A percentile compares a stretch with the other conserved stretches of the same genome.
Evolutionary conservation across 2,888 invertebrate species (phyloP).

Genomic region (Dasypogon diadema): DNA sequence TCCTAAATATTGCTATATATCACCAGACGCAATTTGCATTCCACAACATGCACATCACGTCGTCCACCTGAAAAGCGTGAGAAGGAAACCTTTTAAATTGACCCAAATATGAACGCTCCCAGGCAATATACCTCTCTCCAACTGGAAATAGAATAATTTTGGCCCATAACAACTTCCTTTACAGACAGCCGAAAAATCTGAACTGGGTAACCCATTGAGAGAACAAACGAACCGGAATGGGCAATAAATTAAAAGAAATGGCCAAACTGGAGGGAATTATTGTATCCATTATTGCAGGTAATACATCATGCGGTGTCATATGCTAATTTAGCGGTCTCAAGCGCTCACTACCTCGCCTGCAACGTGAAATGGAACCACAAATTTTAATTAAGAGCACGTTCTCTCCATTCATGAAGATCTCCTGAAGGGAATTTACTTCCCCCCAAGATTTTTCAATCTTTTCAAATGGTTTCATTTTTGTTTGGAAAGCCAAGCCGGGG

Average conservation of each 20-base stretch:
- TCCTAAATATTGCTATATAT: too few relatives aligned
- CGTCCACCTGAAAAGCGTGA: too few relatives aligned
- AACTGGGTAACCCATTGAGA: conserved; percentile 8
- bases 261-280: conserved; percentile 43
- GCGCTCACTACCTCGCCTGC: too few relatives aligned
- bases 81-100: background rate
- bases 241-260: conserved; percentile 46
- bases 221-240: conserved; percentile 36
- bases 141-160: conserved; percentile 5
- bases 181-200: background rate
- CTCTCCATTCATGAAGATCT: conserved; percentile 19
- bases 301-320: conserved; percentile 48
- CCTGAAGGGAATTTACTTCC: conserved; percentile 12
- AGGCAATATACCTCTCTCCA: conserved; percentile 2
- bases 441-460: conserved; percentile 27
- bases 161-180: conserved; percentile 31
- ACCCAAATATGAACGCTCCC: background rate
- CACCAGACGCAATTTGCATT: too few relatives aligned
- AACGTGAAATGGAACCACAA: conserved; percentile 36
- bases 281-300: conserved; percentile 49
- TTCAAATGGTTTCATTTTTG: conserved; percentile 40
- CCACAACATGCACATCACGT: too few relatives aligned
- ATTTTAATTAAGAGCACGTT: conserved; percentile 41
- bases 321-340: conserved; percentile 37
- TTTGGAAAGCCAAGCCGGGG: background rate